Evolutionary conservation across 2,113 vertebrate genomes (phyloP).

Genomic region (Crocuta crocuta): DNA sequence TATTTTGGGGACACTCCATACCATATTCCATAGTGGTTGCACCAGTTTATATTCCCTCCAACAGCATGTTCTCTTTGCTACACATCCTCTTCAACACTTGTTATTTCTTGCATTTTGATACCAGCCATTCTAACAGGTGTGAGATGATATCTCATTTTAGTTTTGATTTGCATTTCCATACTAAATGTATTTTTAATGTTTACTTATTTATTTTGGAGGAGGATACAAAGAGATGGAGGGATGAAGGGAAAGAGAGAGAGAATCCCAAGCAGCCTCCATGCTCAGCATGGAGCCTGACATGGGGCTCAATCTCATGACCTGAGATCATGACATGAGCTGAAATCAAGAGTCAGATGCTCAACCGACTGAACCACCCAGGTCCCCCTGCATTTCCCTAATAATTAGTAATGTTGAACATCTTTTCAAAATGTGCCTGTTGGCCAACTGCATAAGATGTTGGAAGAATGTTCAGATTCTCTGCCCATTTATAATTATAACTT

Average conservation of each 20-base stretch:
- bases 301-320: too few relatives aligned
- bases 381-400: not conserved
- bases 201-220: too few relatives aligned
- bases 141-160: not conserved
- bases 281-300: too few relatives aligned
- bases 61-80: not conserved
- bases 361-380: too few relatives aligned
- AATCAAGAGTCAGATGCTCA: too few relatives aligned
- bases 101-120: not conserved
- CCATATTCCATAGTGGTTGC: not conserved
- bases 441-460: not conserved
- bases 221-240: too few relatives aligned
- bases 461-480: not conserved
- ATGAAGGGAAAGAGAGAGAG: too few relatives aligned
- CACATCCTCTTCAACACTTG: not conserved
- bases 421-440: not conserved
- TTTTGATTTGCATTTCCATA: not conserved
- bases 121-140: not conserved
- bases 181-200: not conserved
- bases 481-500: not conserved
- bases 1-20: not conserved
- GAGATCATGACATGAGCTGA: too few relatives aligned
- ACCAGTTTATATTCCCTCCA: not conserved
- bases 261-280: too few relatives aligned
- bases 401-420: not conserved